Conservation (phyloP, 2,888 invertebrate genomes). For the Agriopis marginaria region DNA sequence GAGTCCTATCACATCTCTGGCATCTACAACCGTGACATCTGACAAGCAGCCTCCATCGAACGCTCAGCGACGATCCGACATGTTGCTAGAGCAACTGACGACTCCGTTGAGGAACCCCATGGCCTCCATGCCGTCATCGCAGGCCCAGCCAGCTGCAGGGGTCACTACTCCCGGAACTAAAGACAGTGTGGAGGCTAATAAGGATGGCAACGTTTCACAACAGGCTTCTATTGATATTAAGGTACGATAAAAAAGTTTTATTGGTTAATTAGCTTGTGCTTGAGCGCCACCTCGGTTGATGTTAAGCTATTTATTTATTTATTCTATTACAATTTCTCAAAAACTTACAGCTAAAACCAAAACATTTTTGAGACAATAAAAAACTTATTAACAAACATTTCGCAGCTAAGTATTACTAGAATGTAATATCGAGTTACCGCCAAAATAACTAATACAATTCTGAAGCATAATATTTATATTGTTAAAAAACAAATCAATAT, state of each 20-base stretch:
- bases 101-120: conserved; percentile 73
- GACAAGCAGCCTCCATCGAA: conserved; percentile 75
- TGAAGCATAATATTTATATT: no score
- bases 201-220: conserved; percentile 69
- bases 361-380: no score
- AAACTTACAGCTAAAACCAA: no score
- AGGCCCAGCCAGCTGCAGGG: conserved; percentile 55
- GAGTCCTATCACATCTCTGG: conserved; percentile 74
- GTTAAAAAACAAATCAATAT: no score
- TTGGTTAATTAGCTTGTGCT: no score
- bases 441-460: no score
- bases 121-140: conserved; percentile 60
- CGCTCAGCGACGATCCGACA: conserved; percentile 79
- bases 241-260: conserved; percentile 52
- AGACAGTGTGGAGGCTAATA: conserved; percentile 71
- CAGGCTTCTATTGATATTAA: conserved; percentile 76
- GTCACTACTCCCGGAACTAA: conserved; percentile 71
- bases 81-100: conserved; percentile 78
- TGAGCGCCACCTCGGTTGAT: no score
- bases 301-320: no score
- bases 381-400: no score
- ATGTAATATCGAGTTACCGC: no score
- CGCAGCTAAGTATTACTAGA: no score
- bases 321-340: no score
- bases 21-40: conserved; percentile 68